These are phyloP conservation scores for Oryzias woworae DNA, from an alignment of 2,113 vertebrate genomes.

Conservation along the genomic window DNA sequence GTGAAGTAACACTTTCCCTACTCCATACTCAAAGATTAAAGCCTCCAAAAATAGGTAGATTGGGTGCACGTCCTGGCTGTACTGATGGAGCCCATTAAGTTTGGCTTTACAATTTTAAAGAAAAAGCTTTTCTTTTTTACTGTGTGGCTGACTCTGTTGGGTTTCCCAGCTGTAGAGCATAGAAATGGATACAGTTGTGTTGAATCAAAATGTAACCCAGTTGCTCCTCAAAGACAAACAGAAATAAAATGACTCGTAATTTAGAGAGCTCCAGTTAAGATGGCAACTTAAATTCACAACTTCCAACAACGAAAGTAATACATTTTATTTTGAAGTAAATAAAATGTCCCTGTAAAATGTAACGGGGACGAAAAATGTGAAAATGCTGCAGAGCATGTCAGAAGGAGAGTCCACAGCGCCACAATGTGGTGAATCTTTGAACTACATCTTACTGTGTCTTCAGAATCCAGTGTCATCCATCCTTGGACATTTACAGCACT, in stretches of 20 bases:
- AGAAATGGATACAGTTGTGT: conserved; percentile 24
- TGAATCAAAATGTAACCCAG: conserved; percentile 24
- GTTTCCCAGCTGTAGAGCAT: conserved; percentile 47
- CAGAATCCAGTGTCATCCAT: too few relatives aligned
- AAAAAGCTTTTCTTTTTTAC: too few relatives aligned
- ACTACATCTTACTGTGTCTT: neutral
- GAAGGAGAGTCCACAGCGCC: conserved; percentile 40
- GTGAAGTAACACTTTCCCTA: conserved; percentile 11
- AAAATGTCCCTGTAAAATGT: neutral
- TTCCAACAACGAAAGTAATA: neutral
- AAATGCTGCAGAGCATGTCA: conserved; percentile 3
- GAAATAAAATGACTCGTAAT: too few relatives aligned
- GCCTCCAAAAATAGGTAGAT: conserved; percentile 59
- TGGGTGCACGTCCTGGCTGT: conserved; percentile 10
- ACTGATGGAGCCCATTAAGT: too few relatives aligned
- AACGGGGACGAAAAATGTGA: neutral
- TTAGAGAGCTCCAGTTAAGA: too few relatives aligned
- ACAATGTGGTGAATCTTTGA: conserved; percentile 45
- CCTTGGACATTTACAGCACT: too few relatives aligned
- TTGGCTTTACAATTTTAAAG: too few relatives aligned
- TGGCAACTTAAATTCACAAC: too few relatives aligned
- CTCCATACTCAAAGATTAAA: conserved; percentile 69
- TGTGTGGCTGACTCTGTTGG: conserved; percentile 24
- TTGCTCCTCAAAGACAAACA: conserved; percentile 2
- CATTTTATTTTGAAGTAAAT: neutral